Conservation (phyloP, 2,888 invertebrate species). For the Allygus modestus region DNA sequence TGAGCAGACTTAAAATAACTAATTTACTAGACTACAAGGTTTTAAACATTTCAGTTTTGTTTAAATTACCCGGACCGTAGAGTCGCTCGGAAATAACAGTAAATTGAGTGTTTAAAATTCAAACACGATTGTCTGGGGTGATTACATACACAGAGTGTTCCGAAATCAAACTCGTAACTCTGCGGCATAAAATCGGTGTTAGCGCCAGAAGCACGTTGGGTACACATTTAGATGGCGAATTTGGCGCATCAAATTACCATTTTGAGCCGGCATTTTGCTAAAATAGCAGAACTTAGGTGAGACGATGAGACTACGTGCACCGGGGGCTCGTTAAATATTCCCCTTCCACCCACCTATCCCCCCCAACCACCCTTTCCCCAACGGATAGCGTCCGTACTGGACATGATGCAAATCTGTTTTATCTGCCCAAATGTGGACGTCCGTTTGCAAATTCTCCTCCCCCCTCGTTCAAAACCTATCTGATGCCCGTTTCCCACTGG, state of each 20-base stretch:
- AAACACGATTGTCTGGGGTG: constrained; percentile 36
- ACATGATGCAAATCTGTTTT: constrained; percentile 53
- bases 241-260: constrained; percentile 63
- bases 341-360: constrained; percentile 40
- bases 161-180: constrained; percentile 55
- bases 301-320: constrained; percentile 59
- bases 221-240: constrained; percentile 63
- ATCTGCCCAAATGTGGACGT: constrained; percentile 41
- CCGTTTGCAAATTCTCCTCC: constrained; percentile 42
- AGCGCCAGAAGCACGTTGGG: constrained; percentile 50
- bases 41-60: background rate
- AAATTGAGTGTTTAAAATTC: constrained; percentile 21
- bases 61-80: background rate
- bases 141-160: constrained; percentile 42
- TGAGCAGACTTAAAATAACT: too few species aligned
- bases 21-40: too few species aligned
- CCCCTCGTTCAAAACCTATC: constrained; percentile 3
- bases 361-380: constrained; percentile 35
- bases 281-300: constrained; percentile 64
- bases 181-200: constrained; percentile 23
- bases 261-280: constrained; percentile 63
- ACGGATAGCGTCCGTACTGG: constrained; percentile 33
- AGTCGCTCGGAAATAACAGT: background rate
- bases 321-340: constrained; percentile 61
- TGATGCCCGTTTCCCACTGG: constrained; percentile 21